These are phyloP conservation scores for Drosophila melanocephala DNA, from an alignment of 2,888 invertebrate species.

Conservation along the genomic window DNA sequence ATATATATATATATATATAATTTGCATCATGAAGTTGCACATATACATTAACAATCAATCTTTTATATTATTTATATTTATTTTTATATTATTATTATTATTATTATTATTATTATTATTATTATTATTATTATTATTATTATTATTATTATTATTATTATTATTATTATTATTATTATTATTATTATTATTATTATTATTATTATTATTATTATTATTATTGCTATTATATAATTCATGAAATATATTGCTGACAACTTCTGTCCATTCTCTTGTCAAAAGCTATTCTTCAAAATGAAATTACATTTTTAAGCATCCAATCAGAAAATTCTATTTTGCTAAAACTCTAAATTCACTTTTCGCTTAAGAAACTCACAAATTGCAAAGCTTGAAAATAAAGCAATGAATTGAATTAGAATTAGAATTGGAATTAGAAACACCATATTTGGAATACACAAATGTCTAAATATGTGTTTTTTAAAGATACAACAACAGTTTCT, in stretches of 20 bases:
- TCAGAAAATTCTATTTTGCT: no score
- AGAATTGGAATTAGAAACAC: no score
- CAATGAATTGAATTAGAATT: not conserved
- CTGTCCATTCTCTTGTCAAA: not conserved
- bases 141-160: no score
- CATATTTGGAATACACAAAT: not conserved
- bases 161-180: no score
- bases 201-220: no score
- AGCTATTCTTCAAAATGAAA: not conserved
- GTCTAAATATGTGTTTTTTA: not conserved
- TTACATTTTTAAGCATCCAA: not conserved
- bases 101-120: no score
- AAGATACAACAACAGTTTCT: not conserved
- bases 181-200: no score
- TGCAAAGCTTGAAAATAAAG: not conserved
- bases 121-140: no score
- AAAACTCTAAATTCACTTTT: not conserved
- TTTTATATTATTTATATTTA: no score
- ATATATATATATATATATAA: not conserved
- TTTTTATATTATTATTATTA: not conserved
- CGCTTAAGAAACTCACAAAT: no score
- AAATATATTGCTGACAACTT: not conserved
- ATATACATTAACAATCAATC: not conserved
- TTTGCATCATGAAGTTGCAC: not conserved
- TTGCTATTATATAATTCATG: not conserved